phyloP scores from a whole-genome alignment of 2,113 vertebrate genomes.

The Murina feae region DNA sequence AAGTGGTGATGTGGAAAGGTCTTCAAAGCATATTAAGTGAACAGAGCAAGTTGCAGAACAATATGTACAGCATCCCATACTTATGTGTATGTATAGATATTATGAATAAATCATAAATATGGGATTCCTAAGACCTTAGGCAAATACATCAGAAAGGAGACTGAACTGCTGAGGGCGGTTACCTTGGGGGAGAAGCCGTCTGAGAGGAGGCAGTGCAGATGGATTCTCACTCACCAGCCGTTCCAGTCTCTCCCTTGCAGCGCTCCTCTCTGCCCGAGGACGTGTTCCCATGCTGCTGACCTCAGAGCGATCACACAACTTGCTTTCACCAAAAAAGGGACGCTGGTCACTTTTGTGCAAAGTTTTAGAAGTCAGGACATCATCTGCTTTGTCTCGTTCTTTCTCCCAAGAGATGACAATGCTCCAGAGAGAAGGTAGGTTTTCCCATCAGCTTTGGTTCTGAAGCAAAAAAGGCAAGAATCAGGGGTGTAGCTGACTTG shows the following conservation, averaged over 20 bases:
- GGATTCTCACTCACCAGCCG: neutral
- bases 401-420: neutral
- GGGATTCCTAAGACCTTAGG: neutral
- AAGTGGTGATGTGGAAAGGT: neutral
- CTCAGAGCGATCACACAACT: neutral
- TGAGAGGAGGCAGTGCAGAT: neutral
- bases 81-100: no score
- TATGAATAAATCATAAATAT: no score
- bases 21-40: neutral
- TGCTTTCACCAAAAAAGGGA: neutral
- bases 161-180: neutral
- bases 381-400: neutral
- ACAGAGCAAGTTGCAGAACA: neutral
- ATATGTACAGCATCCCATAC: no score
- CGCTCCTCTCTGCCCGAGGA: neutral
- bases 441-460: neutral
- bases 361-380: neutral
- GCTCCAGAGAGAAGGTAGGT: neutral
- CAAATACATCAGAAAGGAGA: neutral
- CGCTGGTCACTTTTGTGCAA: neutral
- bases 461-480: neutral
- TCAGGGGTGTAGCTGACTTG: neutral
- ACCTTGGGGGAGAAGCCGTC: neutral
- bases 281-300: neutral
- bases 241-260: neutral